Base-by-base conservation (phyloP, 2,797 vertebrate genomes). In the Rhincodon typus region DNA sequence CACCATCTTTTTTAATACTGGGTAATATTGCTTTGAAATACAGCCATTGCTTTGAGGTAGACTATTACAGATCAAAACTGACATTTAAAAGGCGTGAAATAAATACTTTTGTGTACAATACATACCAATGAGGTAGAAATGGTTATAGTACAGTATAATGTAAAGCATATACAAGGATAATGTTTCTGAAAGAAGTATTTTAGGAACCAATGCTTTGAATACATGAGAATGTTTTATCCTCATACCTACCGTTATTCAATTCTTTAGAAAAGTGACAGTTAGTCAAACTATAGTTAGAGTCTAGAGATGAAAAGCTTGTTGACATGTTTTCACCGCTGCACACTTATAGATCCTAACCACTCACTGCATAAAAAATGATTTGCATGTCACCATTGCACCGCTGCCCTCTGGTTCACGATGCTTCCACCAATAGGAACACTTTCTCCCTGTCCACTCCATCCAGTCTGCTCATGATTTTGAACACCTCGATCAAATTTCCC, bases 21-120 rank as follows among this genome's bases (percentile, higher is more conserved):
- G 98, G 98, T 98, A 98, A 99, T 98, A 98, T 97, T 98, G 98
- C 98, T 99, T 97, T 98, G 97, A 99, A 99, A 99, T 99, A 99
- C 99, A 99, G 99, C 99, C 99, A 98, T 98, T 99, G 98, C 99
- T 98, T 98, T 99, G 99, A 99, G 99, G 99, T 99, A 99, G 99
- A 99, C 98, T 98, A 98, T 98, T 98, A 98, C 98, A 99, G 98
- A 98, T 98, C 98, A 98, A 97, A 98, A 98, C 98, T 98, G 98
- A 98, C 98, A 98, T 98, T 97, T 97, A 97, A 98, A 97, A 97
- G 98, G 98, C 98, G 99, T 98, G 98, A 99, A 99, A 99, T 99
- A 99, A 99, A 99, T 98, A 99, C 96, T 98, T 98, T 99, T 98
- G 98, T 98, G 98, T 99, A 99, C 98, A 99, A 99, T 98, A 98